Evolutionary conservation across 2,797 vertebrate genomes (phyloP).

Genomic region (Tachyglossus aculeatus): DNA sequence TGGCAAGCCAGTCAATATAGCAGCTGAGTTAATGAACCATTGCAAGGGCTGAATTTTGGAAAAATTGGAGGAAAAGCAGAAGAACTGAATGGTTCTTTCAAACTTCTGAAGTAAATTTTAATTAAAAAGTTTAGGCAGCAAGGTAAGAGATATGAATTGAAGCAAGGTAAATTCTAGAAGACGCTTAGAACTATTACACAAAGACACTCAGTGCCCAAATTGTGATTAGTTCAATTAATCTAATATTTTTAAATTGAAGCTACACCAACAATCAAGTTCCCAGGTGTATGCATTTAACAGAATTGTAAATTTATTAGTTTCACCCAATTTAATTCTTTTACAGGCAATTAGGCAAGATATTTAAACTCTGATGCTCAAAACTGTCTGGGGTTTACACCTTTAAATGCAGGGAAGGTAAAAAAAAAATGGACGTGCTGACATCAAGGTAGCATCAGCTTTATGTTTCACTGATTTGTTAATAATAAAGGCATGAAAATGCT

Average conservation of each 20-base stretch:
- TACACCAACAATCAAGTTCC: slow-evolving; percentile 54
- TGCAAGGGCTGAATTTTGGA: slow-evolving; percentile 22
- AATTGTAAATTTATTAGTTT: slow-evolving; percentile 74
- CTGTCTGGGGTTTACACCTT: slow-evolving; percentile 48
- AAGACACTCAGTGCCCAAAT: slow-evolving; percentile 43
- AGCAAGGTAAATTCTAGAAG: slow-evolving; percentile 23
- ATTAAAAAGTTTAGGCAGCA: slow-evolving; percentile 42
- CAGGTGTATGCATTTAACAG: slow-evolving; percentile 54
- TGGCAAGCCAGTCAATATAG: slow-evolving; percentile 31
- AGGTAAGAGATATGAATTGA: slow-evolving; percentile 35
- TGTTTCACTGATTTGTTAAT: slow-evolving; percentile 46
- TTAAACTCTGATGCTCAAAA: slow-evolving; percentile 65
- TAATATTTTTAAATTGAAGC: slow-evolving; percentile 66
- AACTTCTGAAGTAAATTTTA: slow-evolving; percentile 29
- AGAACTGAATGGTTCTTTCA: neutral
- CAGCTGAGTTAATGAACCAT: slow-evolving; percentile 18
- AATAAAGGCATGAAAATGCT: slow-evolving; percentile 43
- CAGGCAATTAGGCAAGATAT: slow-evolving; percentile 78
- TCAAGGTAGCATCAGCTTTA: slow-evolving; percentile 16
- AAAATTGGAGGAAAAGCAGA: slow-evolving; percentile 20
- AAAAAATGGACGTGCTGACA: slow-evolving; percentile 56
- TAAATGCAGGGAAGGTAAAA: slow-evolving; percentile 63
- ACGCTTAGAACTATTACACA: slow-evolving; percentile 60
- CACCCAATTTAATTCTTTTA: slow-evolving; percentile 75
- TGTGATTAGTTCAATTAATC: slow-evolving; percentile 74